Conservation (phyloP, 2,113 vertebrate genomes). For the Leucopternis melanops region DNA sequence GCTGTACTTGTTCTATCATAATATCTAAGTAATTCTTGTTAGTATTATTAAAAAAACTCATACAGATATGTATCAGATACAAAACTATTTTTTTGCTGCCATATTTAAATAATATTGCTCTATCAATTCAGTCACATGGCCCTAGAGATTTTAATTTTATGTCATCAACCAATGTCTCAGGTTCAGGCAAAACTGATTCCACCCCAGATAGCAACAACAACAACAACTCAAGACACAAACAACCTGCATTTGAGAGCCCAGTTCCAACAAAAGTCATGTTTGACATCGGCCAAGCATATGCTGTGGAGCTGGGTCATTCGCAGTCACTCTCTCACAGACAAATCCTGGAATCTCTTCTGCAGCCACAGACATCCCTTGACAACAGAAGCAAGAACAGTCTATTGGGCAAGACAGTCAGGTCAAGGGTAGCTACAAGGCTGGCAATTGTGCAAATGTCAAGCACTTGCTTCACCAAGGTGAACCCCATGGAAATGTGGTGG, state of each 20-base stretch:
- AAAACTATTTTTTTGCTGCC: neutral
- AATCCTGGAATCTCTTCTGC: neutral
- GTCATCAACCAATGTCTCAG: neutral
- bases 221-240: neutral
- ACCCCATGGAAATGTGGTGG: rapidly evolving
- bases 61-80: neutral
- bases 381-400: neutral
- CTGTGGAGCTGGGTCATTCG: neutral
- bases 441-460: neutral
- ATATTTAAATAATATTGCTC: neutral
- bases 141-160: neutral
- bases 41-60: neutral
- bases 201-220: neutral
- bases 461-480: neutral
- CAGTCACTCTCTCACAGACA: neutral
- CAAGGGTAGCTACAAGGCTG: neutral
- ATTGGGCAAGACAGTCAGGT: neutral
- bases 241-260: neutral
- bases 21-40: neutral
- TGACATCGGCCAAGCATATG: neutral
- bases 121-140: neutral
- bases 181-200: neutral
- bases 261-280: neutral
- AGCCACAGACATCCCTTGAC: neutral
- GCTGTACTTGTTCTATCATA: neutral